Conservation (phyloP, 2,113 vertebrate species). For the Alexandromys fortis region DNA sequence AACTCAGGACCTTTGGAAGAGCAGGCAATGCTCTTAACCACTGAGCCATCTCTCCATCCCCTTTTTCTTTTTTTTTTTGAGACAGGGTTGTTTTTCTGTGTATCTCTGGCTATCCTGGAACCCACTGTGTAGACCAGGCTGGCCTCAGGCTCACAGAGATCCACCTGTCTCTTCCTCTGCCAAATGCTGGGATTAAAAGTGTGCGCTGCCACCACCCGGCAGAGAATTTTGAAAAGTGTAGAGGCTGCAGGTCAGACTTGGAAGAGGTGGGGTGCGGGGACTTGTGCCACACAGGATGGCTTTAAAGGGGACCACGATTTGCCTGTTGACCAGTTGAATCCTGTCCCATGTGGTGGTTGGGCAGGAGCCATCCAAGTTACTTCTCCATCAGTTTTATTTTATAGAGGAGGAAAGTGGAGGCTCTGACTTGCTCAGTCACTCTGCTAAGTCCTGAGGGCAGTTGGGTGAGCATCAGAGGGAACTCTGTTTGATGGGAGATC, state of each 20-base stretch:
- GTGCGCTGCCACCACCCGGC: neutral
- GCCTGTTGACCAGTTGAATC: neutral
- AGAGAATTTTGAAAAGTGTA: neutral
- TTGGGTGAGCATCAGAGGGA: neutral
- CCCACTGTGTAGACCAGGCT: neutral
- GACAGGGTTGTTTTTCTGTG: neutral
- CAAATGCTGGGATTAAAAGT: neutral
- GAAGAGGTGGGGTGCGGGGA: neutral
- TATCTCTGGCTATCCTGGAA: neutral
- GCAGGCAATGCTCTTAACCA: too few relatives aligned
- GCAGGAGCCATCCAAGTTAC: neutral
- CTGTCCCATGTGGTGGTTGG: neutral
- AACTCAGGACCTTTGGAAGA: too few relatives aligned
- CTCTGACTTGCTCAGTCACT: neutral
- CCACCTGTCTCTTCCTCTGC: neutral
- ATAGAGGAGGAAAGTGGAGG: conserved; percentile 16
- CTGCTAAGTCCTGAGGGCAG: neutral
- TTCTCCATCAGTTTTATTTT: neutral
- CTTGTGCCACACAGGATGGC: neutral
- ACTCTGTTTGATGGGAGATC: neutral
- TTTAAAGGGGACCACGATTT: neutral
- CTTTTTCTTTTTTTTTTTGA: neutral
- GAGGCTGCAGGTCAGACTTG: neutral
- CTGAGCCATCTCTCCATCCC: too few relatives aligned
- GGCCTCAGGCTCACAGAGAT: neutral